Base-by-base conservation (phyloP, 2,113 vertebrate species). In the Amblyopsis rosae region DNA sequence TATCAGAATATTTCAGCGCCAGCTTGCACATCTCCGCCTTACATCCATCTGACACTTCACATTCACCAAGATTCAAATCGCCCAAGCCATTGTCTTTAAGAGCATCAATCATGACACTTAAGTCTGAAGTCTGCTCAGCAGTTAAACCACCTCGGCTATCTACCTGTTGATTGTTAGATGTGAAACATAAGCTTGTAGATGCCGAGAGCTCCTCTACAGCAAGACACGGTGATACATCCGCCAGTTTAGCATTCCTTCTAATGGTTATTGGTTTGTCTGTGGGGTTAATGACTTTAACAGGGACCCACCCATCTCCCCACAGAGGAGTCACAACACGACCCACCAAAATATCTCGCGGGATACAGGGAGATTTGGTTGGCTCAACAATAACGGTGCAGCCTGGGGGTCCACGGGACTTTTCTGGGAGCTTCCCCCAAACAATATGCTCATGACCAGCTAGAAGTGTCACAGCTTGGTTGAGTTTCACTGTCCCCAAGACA, bases 341-440 rank as follows among this genome's bases (percentile, higher is more conserved):
- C 70, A 76, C 69, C 13, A 80, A 12, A 7, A 82, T 32, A 12
- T 69, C 60, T 57, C 8, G 41, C 12, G 70, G 67, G 0, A 26
- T 35, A 12, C 32, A 69, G 11, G 26, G 16, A 7, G 75, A 64
- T 10, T 50, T 51, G 8, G 65, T 77, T 1, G 62, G 74, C 15
- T 77, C 74, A 55, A 70, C 59, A 17, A 76, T 61, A 1, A 80
- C 47, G 11, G 72, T 80, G n/a, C 62, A 68, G 5, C 76, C 68
- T 1, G 64, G 59, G 0, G 45, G 61, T 41, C 65, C 48, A 45
- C 9, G 56, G 0, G 57, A 55, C 12, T 17, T 59, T 0, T 16
- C 16, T 0, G 56, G 76, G 5, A 71, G 26, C 32, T 69, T 80
- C 4, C 68, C 72, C 68, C 59, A 80, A 3, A 76, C 61, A n/a